Evolutionary conservation across 2,113 vertebrate species (phyloP).

Genomic region (Grantiella picta): DNA sequence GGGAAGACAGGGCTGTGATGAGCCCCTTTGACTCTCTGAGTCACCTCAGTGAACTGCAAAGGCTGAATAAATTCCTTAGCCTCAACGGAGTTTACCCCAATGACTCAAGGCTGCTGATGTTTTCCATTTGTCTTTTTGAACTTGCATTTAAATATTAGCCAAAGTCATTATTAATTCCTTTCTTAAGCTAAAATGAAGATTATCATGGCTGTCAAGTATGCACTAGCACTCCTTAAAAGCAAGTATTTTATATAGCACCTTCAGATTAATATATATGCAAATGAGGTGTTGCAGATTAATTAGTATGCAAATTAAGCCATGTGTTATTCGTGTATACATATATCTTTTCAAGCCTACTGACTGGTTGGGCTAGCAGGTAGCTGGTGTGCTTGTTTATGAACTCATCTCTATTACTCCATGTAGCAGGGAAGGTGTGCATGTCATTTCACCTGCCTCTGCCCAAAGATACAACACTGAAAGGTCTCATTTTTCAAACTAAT

Average conservation of each 20-base stretch:
- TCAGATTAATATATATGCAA: constrained; percentile 43
- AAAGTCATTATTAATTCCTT: constrained; percentile 1
- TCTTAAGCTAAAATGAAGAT: constrained; percentile 21
- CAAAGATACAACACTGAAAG: neutral
- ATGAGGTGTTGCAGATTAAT: constrained; percentile 18
- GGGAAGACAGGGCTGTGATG: neutral
- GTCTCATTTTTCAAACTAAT: neutral
- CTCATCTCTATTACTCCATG: fast-evolving
- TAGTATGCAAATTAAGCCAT: constrained; percentile 26
- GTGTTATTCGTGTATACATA: neutral
- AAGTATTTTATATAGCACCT: neutral
- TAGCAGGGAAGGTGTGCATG: neutral
- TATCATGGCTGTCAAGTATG: neutral
- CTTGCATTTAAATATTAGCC: neutral
- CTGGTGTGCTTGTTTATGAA: neutral
- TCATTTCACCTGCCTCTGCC: neutral
- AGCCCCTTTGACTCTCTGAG: neutral
- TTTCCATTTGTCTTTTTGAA: constrained; percentile 26
- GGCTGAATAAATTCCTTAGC: neutral
- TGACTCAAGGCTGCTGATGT: neutral
- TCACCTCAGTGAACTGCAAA: neutral
- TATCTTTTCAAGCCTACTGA: neutral
- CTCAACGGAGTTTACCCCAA: neutral
- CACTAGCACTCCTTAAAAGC: neutral
- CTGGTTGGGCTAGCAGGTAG: neutral